Percentiles rank a stretch among this genome's conserved stretches.
phyloP scores from a whole-genome alignment of 2,797 vertebrate genomes.

The Eleutherodactylus coqui region DNA sequence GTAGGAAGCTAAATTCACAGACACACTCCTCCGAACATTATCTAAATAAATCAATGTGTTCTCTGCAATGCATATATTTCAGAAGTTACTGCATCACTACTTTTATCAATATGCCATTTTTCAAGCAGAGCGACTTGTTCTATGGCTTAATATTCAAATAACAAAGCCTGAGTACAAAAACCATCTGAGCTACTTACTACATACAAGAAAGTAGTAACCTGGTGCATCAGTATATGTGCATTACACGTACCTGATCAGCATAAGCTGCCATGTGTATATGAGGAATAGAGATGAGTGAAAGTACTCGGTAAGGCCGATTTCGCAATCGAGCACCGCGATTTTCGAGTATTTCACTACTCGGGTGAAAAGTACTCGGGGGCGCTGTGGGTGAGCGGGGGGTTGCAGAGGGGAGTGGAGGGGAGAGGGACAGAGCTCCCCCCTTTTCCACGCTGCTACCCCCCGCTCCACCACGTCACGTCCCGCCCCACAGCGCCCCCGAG shows the following conservation, averaged over 20 bases:
- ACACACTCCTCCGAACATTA: background rate
- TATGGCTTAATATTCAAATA: conserved; percentile 24
- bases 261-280: background rate
- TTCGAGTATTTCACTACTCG: too few relatives aligned
- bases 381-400: too few relatives aligned
- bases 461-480: too few relatives aligned
- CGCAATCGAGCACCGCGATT: too few relatives aligned
- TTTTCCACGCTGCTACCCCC: too few relatives aligned
- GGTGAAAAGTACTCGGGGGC: too few relatives aligned
- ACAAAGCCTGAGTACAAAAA: background rate
- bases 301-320: too few relatives aligned
- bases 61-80: conserved; percentile 40
- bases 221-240: background rate
- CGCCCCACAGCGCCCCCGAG: too few relatives aligned
- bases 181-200: background rate
- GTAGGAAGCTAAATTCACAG: conserved; percentile 13
- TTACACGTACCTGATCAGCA: background rate
- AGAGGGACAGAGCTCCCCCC: too few relatives aligned
- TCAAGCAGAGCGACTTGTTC: conserved; percentile 11
- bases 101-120: conserved; percentile 44
- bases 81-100: conserved; percentile 37
- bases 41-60: conserved; percentile 43
- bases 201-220: background rate
- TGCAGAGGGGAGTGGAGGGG: too few relatives aligned
- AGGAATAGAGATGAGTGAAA: too few relatives aligned